Evolutionary conservation across 2,113 vertebrate genomes (phyloP).

Genomic region (Neotragus moschatus): DNA sequence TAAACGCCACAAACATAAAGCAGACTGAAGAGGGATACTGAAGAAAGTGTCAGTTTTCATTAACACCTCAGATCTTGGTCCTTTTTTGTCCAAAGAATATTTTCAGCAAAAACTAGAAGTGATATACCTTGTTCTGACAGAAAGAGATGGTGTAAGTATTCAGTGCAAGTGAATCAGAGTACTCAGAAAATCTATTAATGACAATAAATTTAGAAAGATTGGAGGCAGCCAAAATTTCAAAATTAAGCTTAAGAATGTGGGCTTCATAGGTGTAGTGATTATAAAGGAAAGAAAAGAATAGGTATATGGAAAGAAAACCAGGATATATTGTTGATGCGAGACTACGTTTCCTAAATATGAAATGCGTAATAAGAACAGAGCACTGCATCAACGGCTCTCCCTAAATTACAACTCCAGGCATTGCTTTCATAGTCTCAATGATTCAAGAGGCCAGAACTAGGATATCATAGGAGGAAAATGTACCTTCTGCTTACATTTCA

Average conservation of each 20-base stretch:
- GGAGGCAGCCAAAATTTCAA: background rate
- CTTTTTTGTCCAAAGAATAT: background rate
- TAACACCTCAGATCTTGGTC: background rate
- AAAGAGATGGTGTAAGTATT: background rate
- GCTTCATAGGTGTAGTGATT: background rate
- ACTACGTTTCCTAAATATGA: background rate
- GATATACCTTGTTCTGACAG: background rate
- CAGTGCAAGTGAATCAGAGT: background rate
- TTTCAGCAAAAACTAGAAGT: background rate
- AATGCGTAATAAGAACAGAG: background rate
- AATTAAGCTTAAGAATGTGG: background rate
- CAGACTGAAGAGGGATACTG: background rate
- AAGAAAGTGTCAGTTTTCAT: background rate
- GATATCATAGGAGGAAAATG: background rate
- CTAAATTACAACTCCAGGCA: background rate
- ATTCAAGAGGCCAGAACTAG: background rate
- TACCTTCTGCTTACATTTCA: background rate
- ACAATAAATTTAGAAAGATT: background rate
- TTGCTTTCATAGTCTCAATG: background rate
- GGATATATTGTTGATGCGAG: background rate
- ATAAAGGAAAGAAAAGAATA: background rate
- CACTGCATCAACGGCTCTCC: background rate
- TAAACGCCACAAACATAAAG: background rate
- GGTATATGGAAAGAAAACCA: background rate
- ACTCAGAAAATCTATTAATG: background rate